Evolutionary conservation across 2,113 vertebrate genomes (phyloP).

Genomic region (Todiramphus saurophagus): DNA sequence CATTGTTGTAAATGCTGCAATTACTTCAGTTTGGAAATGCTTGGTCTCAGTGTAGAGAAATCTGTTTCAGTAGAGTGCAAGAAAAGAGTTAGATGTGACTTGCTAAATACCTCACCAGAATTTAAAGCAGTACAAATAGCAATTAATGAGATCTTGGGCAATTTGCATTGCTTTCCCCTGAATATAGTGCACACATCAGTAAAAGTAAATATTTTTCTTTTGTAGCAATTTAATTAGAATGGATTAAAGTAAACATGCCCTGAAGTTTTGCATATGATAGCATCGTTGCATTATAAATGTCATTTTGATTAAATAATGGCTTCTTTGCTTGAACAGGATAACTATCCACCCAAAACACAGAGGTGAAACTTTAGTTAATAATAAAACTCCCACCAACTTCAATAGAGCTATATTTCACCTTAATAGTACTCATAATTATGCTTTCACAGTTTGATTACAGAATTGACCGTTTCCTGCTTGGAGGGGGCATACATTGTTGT

Average conservation of each 20-base stretch:
- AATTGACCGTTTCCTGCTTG: background rate
- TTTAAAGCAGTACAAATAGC: background rate
- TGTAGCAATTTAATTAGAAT: slow-evolving; percentile 17
- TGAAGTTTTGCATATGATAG: background rate
- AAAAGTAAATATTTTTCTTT: slow-evolving; percentile 12
- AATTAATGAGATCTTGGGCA: background rate
- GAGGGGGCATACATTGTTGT: background rate
- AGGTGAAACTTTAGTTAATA: slow-evolving; percentile 40
- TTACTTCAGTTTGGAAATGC: background rate
- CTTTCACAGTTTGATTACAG: slow-evolving; percentile 21
- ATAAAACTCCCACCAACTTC: slow-evolving; percentile 34
- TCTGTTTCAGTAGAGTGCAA: background rate
- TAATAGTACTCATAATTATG: background rate
- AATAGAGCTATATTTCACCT: slow-evolving; percentile 53
- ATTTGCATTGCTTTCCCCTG: slow-evolving; percentile 3
- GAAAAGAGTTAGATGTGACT: background rate
- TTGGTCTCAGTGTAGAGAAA: background rate
- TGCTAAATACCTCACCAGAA: background rate
- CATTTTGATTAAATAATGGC: slow-evolving; percentile 6
- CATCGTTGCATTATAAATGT: background rate
- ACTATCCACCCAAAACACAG: background rate
- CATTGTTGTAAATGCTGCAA: background rate
- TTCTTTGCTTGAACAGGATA: slow-evolving; percentile 19
- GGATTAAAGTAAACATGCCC: slow-evolving; percentile 23
- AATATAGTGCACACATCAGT: background rate